Evolutionary conservation across 2,888 invertebrate species (phyloP), one percentile per base, ranked within the genome.

Genomic region (Harpalus rufipes): DNA sequence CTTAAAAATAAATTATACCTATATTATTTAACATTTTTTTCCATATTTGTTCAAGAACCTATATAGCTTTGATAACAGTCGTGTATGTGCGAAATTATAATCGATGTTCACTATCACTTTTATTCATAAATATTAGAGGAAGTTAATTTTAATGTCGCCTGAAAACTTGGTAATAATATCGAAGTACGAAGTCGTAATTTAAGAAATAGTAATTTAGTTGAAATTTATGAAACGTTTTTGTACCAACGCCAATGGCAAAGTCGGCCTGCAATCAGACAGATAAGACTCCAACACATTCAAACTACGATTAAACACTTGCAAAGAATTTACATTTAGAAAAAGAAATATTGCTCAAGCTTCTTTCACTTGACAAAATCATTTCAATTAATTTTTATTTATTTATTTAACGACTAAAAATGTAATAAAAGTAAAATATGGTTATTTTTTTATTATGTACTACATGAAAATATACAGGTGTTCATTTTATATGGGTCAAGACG

Each of bases 241-340:
- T 51, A 51, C 44, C 8, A 51, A 51, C 10, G 5, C 44, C 2
- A 51, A 51, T 51, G 44, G 44, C 12, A 51, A 51, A 51, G 44
- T 51, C 44, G 7, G 44, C 44, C 44, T 51, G 44, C 44, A 51
- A 51, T 51, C 44, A 51, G 44, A 51, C 44, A 51, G 44, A 51
- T 51, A 51, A 51, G 44, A 51, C 44, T 51, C 44, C 44, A 51
- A 10, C 44, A 51, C 44, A 51, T 51, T 51, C 44, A 51, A 51
- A 51, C 44, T 51, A 51, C 44, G 44, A 51, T 51, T 51, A 51
- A 51, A 51, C 44, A 51, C 44, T 51, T 51, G 44, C 44, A 51
- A 51, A 51, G 44, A 51, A 51, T 51, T 51, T 51, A 51, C 44
- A 51, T 51, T 51, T 51, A 51, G 44, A 12, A 51, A 51, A 51